Evolutionary conservation across 92 coral and sea anemone species (phyloP).

Genomic region (Scolanthus callimorphus): DNA sequence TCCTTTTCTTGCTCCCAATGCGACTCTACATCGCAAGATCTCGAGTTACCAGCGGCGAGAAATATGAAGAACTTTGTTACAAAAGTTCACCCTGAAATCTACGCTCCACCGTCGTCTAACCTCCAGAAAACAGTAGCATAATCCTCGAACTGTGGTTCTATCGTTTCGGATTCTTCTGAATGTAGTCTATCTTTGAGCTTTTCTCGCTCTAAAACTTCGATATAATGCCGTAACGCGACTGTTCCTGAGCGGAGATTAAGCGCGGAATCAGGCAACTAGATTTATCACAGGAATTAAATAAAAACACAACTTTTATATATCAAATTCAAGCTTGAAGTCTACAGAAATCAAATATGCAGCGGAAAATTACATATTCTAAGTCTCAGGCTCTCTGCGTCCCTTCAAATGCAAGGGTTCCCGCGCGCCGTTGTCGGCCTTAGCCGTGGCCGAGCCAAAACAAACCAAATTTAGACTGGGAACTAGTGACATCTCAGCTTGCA

Average conservation of each 20-base stretch:
- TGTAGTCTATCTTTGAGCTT: not conserved
- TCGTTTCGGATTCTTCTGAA: not conserved
- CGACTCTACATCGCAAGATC: not conserved
- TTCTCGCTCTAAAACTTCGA: not conserved
- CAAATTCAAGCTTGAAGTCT: conserved; percentile 2
- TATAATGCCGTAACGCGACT: not conserved
- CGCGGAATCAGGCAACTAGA: not conserved
- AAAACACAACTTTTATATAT: not conserved
- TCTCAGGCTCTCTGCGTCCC: not conserved
- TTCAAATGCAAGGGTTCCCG: not conserved
- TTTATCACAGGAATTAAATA: not conserved
- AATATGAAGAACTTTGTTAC: not conserved
- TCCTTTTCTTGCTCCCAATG: conserved; percentile 22
- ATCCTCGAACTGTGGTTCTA: conserved; percentile 3
- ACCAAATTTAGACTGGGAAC: conserved; percentile 13
- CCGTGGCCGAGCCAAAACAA: not conserved
- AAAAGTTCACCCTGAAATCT: not conserved
- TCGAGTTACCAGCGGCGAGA: not conserved
- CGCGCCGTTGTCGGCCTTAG: not conserved
- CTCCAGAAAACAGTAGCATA: not conserved
- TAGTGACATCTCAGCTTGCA: conserved; percentile 13
- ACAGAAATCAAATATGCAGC: not conserved
- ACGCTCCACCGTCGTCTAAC: not conserved
- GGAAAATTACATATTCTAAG: conserved; percentile 2
- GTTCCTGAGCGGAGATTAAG: not conserved